Percentiles rank a stretch among this genome's conserved stretches.
Evolutionary conservation across 2,113 vertebrate genomes (phyloP).

Genomic region (Verasper variegatus): DNA sequence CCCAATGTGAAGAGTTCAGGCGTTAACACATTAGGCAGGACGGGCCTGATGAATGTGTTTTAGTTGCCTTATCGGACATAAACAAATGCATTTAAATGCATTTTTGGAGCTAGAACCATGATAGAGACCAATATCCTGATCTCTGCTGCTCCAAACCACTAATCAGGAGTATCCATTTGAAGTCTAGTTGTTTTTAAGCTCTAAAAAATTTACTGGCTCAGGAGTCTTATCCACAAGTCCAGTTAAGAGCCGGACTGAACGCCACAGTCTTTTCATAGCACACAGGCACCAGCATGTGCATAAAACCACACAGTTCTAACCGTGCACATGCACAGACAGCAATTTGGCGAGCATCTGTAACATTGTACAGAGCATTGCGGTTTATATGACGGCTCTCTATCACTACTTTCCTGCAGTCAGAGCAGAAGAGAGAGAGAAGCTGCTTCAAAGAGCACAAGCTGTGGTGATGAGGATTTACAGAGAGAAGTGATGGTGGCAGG

Average conservation of each 20-base stretch:
- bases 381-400: slow-evolving; percentile 5
- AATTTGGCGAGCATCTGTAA: background rate
- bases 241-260: slow-evolving; percentile 4
- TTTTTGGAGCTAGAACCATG: background rate
- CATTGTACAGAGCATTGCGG: background rate
- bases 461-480: slow-evolving; percentile 23
- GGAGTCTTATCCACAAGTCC: background rate
- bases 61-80: background rate
- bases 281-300: background rate
- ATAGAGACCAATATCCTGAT: background rate
- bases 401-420: slow-evolving; percentile 6
- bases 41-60: background rate
- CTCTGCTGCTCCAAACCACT: background rate
- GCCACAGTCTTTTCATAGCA: background rate
- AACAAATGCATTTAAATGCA: too few species aligned
- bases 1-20: background rate
- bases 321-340: background rate
- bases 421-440: slow-evolving; percentile 14
- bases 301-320: background rate
- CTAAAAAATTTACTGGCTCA: too few species aligned
- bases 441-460: slow-evolving; percentile 18
- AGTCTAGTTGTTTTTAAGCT: background rate
- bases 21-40: background rate
- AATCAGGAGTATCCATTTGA: background rate
- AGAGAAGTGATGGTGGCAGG: slow-evolving; percentile 24